Base-by-base conservation (phyloP, 1,140 invertebrate genomes). In the Protaetia brevitarsis region DNA sequence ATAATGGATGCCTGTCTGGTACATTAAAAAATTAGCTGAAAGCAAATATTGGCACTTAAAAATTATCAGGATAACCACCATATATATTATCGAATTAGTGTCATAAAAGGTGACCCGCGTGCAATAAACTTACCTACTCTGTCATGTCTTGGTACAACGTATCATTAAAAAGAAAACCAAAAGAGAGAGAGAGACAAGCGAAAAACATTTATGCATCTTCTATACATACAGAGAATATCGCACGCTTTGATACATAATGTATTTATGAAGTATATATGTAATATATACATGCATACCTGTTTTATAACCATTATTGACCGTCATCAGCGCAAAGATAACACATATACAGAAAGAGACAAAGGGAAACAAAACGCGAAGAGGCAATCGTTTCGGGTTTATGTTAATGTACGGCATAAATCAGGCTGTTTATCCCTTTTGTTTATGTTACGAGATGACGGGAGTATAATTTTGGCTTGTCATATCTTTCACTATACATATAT, bases 11-110 rank as follows among this genome's bases (percentile, higher is more conserved):
- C 23, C 23, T 21, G 41, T 16, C n/a, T 19, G 41, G 41, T 45
- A 45, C 41, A 45, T 45, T 45, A 45, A 45, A 45, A 45, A 45
- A 45, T 45, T 45, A 45, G 41, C 41, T 45, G 13, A 45, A 45
- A 45, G 41, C 41, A 45, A 45, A 45, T 45, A 45, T 45, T 13
- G 41, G 41, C 41, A 45, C 41, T 45, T 45, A 45, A 19, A 45
- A 19, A 45, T 45, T 45, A 45, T 45, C 41, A 13, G 16, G 41
- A 45, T 45, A 13, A 10, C 13, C 3, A n/a, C n/a, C n/a, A n/a
- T n/a, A n/a, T n/a, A n/a, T n/a, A n/a, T 45, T 45, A 45, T 45
- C 41, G 41, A 45, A 45, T 45, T 45, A 45, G 16, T 21, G 41
- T 45, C 41, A 45, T 45, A 45, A 45, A 45, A 13, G 41, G 23